phyloP scores from a whole-genome alignment of 2,797 vertebrate species.

The Labroides dimidiatus region DNA sequence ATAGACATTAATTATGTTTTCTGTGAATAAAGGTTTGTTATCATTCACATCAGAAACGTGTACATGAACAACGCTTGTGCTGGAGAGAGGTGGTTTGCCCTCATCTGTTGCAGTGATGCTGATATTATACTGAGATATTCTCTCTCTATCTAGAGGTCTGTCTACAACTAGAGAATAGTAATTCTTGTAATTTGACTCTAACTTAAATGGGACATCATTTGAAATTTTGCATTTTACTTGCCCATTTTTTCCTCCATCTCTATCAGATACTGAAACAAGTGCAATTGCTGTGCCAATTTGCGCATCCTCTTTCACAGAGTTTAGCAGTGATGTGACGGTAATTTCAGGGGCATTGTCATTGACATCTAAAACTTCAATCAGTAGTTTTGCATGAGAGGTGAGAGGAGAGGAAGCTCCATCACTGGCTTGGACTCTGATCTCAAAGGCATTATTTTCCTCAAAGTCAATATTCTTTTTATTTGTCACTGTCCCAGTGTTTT shows the following conservation, averaged over 20 bases:
- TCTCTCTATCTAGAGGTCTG: conserved; percentile 73
- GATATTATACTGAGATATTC: conserved; percentile 64
- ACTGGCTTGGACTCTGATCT: conserved; percentile 81
- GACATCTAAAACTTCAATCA: conserved; percentile 74
- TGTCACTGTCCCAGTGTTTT: conserved; percentile 80
- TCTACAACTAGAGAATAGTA: conserved; percentile 77
- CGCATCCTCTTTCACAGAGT: conserved; percentile 72
- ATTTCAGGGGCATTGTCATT: conserved; percentile 72
- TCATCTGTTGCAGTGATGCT: conserved; percentile 70
- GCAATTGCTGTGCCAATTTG: conserved; percentile 73
- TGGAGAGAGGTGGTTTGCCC: conserved; percentile 69
- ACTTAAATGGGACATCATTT: conserved; percentile 45
- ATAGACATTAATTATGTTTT: conserved; percentile 61
- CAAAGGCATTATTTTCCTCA: conserved; percentile 81
- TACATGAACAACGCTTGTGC: conserved; percentile 57
- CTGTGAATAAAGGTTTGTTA: conserved; percentile 68
- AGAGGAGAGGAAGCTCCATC: conserved; percentile 63
- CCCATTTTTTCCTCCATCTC: conserved; percentile 71
- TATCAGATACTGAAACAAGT: conserved; percentile 74
- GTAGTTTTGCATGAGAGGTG: conserved; percentile 71
- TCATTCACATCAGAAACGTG: conserved; percentile 78
- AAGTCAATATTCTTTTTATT: conserved; percentile 82
- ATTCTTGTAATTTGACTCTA: conserved; percentile 66
- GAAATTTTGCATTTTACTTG: conserved; percentile 50
- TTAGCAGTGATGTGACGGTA: conserved; percentile 70